Percentiles rank a stretch among this genome's conserved stretches.
These are phyloP conservation scores for Falco novaeseelandiae DNA, from an alignment of 2,797 vertebrate genomes.

Conservation along the genomic window DNA sequence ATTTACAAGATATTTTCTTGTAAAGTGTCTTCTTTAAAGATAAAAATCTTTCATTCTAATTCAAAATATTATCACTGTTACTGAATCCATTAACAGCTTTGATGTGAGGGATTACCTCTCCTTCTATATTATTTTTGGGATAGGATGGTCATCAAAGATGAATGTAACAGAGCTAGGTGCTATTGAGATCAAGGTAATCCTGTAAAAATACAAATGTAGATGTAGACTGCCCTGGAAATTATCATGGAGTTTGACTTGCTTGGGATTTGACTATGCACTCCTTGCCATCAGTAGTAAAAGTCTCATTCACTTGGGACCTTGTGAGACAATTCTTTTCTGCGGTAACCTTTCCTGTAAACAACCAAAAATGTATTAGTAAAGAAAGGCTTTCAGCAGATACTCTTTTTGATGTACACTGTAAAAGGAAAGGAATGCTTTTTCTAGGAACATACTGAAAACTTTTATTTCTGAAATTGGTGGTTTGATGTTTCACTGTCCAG, in stretches of 20 bases:
- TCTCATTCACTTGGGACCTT: neutral
- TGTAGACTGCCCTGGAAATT: neutral
- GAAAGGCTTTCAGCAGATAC: neutral
- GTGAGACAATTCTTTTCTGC: neutral
- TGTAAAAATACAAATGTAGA: neutral
- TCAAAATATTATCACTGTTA: neutral
- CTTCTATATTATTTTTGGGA: neutral
- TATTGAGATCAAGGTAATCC: neutral
- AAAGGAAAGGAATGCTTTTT: neutral
- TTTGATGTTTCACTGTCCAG: neutral
- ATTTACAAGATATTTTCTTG: neutral
- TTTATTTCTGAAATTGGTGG: neutral
- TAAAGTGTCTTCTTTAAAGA: neutral
- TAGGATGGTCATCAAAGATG: neutral
- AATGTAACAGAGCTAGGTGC: neutral
- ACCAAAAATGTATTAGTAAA: neutral
- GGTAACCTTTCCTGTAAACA: neutral
- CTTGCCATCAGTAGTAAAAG: neutral
- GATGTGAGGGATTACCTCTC: neutral
- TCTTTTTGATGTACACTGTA: neutral
- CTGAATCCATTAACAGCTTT: neutral
- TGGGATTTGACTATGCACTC: neutral
- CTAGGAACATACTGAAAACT: neutral
- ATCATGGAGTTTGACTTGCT: neutral
- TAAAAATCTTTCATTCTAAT: neutral